A percentile compares a stretch with the other conserved stretches of the same genome.
Evolutionary conservation across 2,113 vertebrate genomes (phyloP).

Genomic region (Terrapene triunguis): DNA sequence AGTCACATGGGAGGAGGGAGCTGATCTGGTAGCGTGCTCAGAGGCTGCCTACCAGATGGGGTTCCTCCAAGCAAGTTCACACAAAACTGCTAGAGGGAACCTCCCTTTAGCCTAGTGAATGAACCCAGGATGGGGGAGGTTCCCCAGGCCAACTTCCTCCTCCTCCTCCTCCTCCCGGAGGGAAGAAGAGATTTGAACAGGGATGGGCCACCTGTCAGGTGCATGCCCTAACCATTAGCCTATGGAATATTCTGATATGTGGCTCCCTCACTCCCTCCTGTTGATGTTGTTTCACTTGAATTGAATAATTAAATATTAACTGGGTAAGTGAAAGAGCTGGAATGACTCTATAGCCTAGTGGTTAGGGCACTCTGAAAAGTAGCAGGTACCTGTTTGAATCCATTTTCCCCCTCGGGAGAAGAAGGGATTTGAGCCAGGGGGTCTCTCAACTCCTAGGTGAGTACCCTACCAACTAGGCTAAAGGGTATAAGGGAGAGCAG

Average conservation of each 20-base stretch:
- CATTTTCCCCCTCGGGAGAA: no score
- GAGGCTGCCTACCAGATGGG: background rate
- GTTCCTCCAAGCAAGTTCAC: background rate
- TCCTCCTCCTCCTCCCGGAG: background rate
- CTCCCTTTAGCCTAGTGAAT: background rate
- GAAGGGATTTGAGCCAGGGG: no score
- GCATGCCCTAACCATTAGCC: background rate
- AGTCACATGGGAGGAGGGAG: background rate
- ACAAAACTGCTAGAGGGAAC: no score
- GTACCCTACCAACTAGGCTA: no score
- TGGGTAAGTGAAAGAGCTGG: no score
- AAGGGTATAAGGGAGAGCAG: no score
- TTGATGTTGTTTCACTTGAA: no score
- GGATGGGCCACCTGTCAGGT: background rate
- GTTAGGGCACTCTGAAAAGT: no score
- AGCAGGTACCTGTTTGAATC: no score
- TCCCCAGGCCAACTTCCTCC: background rate
- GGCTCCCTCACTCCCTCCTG: background rate
- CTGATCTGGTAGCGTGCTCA: background rate
- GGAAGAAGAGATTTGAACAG: background rate
- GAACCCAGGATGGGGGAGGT: background rate
- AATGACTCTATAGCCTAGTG: no score
- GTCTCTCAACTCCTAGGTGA: no score
- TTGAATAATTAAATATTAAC: no score
- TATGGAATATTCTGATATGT: background rate